Conservation (phyloP, 2,797 vertebrate genomes). For the Myotis findleyi region DNA sequence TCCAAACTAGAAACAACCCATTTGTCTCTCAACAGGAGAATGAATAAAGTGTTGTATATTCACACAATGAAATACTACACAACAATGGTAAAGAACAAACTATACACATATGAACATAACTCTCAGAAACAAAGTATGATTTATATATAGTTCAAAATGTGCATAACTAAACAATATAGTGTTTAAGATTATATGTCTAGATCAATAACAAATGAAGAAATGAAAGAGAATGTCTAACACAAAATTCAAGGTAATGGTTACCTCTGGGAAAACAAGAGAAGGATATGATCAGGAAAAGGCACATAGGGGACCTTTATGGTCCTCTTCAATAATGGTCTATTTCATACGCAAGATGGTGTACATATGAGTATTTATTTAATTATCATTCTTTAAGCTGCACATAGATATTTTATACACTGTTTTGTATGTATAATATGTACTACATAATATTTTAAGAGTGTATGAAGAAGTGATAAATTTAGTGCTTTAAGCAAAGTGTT, state of each 20-base stretch:
- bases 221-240: neutral
- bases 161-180: neutral
- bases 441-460: neutral
- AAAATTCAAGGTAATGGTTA: neutral
- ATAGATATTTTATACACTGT: neutral
- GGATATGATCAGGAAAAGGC: neutral
- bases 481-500: neutral
- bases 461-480: neutral
- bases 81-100: neutral
- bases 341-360: neutral
- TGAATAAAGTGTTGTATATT: neutral
- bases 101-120: neutral
- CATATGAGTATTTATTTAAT: neutral
- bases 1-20: neutral
- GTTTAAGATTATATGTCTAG: neutral
- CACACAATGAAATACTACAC: neutral
- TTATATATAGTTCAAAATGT: neutral
- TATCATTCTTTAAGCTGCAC: neutral
- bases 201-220: neutral
- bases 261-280: neutral
- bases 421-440: neutral
- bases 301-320: neutral
- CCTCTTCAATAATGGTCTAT: neutral
- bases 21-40: neutral
- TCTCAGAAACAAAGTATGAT: neutral